A percentile compares a stretch with the other conserved stretches of the same genome.
phyloP scores from a whole-genome alignment of 2,113 vertebrate species.

The Macaca mulatta region DNA sequence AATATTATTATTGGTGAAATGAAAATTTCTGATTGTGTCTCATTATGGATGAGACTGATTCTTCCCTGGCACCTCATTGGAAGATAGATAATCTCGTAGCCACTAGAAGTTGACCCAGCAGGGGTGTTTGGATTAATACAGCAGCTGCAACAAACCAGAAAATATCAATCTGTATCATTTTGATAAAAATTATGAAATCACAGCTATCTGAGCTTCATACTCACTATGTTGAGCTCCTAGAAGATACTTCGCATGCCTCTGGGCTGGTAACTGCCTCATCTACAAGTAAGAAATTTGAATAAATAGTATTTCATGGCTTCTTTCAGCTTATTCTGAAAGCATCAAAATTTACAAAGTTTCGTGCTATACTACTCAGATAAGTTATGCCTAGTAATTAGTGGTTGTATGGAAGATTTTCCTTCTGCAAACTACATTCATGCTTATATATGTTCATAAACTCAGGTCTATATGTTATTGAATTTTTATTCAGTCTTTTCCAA shows the following conservation, averaged over 20 bases:
- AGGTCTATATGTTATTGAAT: background rate
- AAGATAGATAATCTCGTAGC: background rate
- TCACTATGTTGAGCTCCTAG: background rate
- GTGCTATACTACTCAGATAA: background rate
- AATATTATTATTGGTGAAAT: background rate
- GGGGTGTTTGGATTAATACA: background rate
- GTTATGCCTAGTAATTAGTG: too few relatives aligned
- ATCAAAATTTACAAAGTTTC: background rate
- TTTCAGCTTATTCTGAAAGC: background rate
- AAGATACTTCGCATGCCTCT: background rate
- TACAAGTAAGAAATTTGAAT: background rate
- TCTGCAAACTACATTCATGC: background rate
- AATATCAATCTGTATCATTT: background rate
- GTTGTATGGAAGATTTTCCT: background rate
- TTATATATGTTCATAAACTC: background rate
- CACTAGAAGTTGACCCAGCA: background rate
- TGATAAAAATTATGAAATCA: background rate
- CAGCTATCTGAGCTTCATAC: background rate
- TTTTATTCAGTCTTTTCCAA: background rate
- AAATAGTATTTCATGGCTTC: background rate
- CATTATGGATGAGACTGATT: background rate
- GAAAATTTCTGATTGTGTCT: background rate
- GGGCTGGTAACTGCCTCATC: background rate
- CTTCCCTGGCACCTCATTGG: accelerated
- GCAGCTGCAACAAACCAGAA: background rate